Evolutionary conservation across 1,140 invertebrate genomes (phyloP), one percentile per base, ranked within the genome.

Genomic region (Aphis gossypii): DNA sequence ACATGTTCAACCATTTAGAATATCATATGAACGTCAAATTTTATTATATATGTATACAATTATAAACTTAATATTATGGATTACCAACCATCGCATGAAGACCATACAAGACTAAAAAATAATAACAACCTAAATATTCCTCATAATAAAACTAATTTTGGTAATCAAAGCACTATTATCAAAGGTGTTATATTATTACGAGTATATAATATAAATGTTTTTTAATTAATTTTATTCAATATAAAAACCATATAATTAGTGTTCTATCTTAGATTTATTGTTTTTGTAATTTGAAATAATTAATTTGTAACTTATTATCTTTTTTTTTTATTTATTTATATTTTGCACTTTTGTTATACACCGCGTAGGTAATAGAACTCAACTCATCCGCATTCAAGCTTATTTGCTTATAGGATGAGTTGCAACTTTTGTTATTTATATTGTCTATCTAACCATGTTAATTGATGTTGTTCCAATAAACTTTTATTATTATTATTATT

Each of bases 171-270:
- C 76, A 82, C 76, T 82, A 82, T 82, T 38, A 82, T 82, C 38
- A 82, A 82, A 82, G 35, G 76, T 35, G 76, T 82, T 82, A 38
- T 82, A 82, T 38, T 82, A 82, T 82, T 82, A 82, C 76, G 76
- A 38, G 30, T 82, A 82, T 82, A 38, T 82, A 82, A 38, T 38
- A 82, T 82, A 82, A 38, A 82, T 82, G 2, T 82, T 82, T 35
- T 38, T 82, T 38, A 38, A 82, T 82, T 76, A 38, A 38, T 82
- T 38, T 41, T 41, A 41, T 2, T 41, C 38, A 41, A 41, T 41
- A 54, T 54, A 54, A 54, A 54, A 54, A 54, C 20, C n/a, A 82
- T 82, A 35, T 82, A 35, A 82, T 82, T 82, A 82, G 76, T 35
- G 76, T 82, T 35, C 76, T 82, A 18, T 82, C 14, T 35, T 82